These are phyloP conservation scores for Neogale vison DNA, from an alignment of 2,113 vertebrate genomes.

Conservation along the genomic window DNA sequence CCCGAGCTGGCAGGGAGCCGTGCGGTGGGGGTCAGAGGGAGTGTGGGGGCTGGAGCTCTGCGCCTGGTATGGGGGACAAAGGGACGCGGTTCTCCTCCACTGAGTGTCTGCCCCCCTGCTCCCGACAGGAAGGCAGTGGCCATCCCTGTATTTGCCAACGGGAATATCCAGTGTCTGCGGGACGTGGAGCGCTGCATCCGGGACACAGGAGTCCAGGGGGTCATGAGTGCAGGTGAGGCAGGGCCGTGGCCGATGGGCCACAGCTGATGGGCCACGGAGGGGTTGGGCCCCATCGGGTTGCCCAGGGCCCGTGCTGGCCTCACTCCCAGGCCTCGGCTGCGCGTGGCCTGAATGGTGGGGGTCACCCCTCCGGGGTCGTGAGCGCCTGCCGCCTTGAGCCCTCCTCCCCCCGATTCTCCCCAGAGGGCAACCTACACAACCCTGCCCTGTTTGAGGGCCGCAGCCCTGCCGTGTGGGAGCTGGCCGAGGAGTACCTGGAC, in stretches of 20 bases:
- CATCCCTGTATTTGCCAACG: slow-evolving; percentile 98
- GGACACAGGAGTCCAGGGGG: slow-evolving; percentile 95
- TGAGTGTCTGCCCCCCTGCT: neutral
- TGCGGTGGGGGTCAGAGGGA: no score
- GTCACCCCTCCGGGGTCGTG: accelerated
- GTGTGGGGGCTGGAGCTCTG: neutral
- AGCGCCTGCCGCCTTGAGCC: no score
- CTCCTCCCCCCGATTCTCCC: neutral
- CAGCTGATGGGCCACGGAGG: no score
- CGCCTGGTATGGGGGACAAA: accelerated
- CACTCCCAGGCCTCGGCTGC: neutral
- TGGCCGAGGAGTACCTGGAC: slow-evolving; percentile 96
- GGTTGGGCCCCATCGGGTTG: neutral
- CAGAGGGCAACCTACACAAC: slow-evolving; percentile 98
- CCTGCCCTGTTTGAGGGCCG: slow-evolving; percentile 95
- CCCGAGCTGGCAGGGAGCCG: neutral
- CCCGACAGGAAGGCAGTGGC: slow-evolving; percentile 89
- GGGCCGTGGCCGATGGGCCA: no score
- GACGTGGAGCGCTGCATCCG: slow-evolving; percentile 95
- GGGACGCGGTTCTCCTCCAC: neutral
- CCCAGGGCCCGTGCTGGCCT: neutral
- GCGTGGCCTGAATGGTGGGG: no score
- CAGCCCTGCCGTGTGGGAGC: slow-evolving; percentile 96
- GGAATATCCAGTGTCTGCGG: slow-evolving; percentile 95
- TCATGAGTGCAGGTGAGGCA: slow-evolving; percentile 96